Evolutionary conservation across 2,888 invertebrate species (phyloP).

Genomic region (Pterobdella sp.): DNA sequence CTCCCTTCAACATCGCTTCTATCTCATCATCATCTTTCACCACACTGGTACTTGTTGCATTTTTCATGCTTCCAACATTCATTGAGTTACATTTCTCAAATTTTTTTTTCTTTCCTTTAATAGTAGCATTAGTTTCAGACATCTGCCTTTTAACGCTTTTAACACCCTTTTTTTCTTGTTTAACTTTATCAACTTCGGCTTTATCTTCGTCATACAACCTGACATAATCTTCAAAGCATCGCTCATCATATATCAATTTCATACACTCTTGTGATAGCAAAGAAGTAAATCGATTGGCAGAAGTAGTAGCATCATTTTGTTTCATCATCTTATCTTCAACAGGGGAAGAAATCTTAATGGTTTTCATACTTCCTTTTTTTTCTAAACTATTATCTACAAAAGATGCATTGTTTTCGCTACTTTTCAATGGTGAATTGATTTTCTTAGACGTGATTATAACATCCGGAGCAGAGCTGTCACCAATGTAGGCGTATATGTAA

Average conservation of each 20-base stretch:
- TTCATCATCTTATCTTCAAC: too few relatives aligned
- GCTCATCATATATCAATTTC: background rate
- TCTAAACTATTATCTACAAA: too few relatives aligned
- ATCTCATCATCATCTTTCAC: background rate
- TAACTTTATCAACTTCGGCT: background rate
- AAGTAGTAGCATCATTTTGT: background rate
- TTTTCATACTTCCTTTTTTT: too few relatives aligned
- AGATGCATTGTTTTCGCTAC: too few relatives aligned
- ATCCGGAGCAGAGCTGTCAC: background rate
- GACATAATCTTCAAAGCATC: background rate
- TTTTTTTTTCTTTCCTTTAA: background rate
- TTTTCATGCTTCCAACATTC: background rate
- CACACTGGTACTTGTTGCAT: background rate
- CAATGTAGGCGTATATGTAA: background rate
- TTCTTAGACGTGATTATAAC: conserved; percentile 2
- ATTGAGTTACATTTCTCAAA: background rate
- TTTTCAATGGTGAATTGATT: too few relatives aligned
- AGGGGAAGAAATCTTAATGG: too few relatives aligned
- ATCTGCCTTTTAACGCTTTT: background rate
- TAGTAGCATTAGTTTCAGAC: background rate
- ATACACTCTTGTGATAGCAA: background rate
- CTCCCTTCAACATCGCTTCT: background rate
- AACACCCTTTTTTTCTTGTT: background rate
- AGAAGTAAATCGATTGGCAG: background rate
- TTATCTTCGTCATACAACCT: background rate